Base-by-base conservation (phyloP, 1,140 invertebrate species). In the Zaprionus tsacasi region DNA sequence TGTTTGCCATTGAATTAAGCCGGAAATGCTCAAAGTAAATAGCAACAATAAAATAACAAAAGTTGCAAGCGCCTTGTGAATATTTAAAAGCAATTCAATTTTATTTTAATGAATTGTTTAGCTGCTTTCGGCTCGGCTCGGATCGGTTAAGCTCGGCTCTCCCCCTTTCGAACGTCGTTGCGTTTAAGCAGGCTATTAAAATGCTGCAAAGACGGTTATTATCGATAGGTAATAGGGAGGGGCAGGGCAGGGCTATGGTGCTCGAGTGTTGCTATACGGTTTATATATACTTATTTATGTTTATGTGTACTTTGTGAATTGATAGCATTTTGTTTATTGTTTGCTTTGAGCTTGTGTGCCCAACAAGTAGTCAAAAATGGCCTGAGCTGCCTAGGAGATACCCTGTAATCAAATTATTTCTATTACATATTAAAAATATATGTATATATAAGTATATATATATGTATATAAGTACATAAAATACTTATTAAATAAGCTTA, bases 101-200 rank as follows among this genome's bases (percentile, higher is more conserved):
- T 59, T 64, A 65, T 76, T 82, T 77, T 79, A 86, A 87, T 87
- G 76, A 73, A 67, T 70, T 43, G 36, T 25, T 58, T 48, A 57
- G 48, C 64, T 48, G 43, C 54, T 57, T 48, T 57, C 56, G 36
- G 17, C 36, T 11, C 21, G 33, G 17, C 36, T 11, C 21, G 33
- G 17, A 11, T 57, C 8, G 33, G 3, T 30, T 30, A 6, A 5
- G 27, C 27, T 30, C 27, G 27, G 27, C 6, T 30, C 27, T 30
- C 3, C 27, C 27, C 27, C 21, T 8, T 21, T 33, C 52, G 2
- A 30, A 11, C 38, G 38, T 13, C 60, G 33, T 40, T 27, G 40
- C 55, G 56, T 35, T 80, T 88, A 87, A 88, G 40, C 82, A 87
- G 83, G 83, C 80, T 58, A 87, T 87, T 87, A 82, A 70, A 73